A percentile compares a stretch with the other conserved stretches of the same genome.
These are phyloP conservation scores for Sphenodon punctatus DNA, from an alignment of 2,797 vertebrate species.

Conservation along the genomic window DNA sequence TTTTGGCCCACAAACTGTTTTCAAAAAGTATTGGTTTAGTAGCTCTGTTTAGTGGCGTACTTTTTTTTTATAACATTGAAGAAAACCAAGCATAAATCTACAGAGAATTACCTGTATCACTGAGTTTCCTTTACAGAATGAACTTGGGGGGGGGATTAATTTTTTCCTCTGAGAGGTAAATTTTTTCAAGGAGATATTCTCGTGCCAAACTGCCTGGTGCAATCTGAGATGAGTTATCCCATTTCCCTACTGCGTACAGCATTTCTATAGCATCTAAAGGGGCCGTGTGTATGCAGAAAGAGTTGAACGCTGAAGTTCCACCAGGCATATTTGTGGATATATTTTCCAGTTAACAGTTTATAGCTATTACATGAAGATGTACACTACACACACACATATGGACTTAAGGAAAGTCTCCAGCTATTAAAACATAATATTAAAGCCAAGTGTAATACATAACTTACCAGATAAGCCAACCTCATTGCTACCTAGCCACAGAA, in stretches of 20 bases:
- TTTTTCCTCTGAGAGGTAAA: not conserved
- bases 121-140: not conserved
- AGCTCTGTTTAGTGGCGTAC: not conserved
- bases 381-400: not conserved
- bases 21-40: not conserved
- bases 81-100: not conserved
- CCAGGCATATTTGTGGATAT: not conserved
- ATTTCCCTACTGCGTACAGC: not conserved
- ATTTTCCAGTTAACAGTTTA: not conserved
- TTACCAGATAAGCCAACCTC: not conserved
- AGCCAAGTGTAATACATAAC: not conserved
- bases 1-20: not conserved
- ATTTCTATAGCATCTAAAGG: not conserved
- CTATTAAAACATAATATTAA: not conserved
- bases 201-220: not conserved
- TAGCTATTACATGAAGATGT: not conserved
- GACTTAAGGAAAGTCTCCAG: not conserved
- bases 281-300: not conserved
- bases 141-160: not conserved
- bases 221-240: not conserved
- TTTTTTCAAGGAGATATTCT: not conserved
- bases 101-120: not conserved
- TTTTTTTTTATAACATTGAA: not conserved
- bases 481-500: not conserved
- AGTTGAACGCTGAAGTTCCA: not conserved